phyloP scores from a whole-genome alignment of 2,888 invertebrate genomes.

The Leucozona laternaria region DNA sequence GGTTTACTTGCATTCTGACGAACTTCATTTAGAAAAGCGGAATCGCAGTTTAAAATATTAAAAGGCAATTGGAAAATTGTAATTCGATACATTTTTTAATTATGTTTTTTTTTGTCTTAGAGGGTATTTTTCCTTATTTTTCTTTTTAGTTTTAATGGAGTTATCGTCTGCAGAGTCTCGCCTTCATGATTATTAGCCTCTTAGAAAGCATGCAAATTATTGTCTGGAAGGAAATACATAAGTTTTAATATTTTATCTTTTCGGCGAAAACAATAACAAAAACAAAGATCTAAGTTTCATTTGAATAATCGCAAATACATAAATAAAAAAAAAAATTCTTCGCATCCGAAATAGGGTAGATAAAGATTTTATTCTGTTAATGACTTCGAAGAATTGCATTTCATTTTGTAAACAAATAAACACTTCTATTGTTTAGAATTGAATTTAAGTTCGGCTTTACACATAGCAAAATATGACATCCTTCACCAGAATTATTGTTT shows the following conservation, averaged over 20 bases:
- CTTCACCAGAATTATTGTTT: no score
- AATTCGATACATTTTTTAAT: not conserved
- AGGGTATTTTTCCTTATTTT: not conserved
- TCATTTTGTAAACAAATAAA: no score
- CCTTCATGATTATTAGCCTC: not conserved
- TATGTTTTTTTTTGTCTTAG: not conserved
- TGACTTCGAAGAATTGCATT: no score
- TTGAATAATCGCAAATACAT: not conserved
- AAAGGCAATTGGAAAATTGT: slow-evolving; percentile 3
- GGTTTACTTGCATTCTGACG: not conserved
- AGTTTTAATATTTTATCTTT: not conserved
- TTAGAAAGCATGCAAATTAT: not conserved
- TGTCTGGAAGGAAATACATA: not conserved
- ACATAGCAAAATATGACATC: no score
- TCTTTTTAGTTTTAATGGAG: not conserved
- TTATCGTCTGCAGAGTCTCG: not conserved
- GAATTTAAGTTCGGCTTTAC: no score
- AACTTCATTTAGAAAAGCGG: not conserved
- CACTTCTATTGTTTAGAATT: no score
- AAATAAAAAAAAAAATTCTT: not conserved
- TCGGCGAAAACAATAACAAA: not conserved
- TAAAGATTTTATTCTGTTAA: no score
- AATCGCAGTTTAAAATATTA: slow-evolving; percentile 2
- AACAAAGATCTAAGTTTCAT: not conserved
- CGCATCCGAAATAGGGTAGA: no score